A percentile compares a stretch with the other conserved stretches of the same genome.
phyloP scores from a whole-genome alignment of 1,140 invertebrate species.

The Aporrectodea caliginosa region DNA sequence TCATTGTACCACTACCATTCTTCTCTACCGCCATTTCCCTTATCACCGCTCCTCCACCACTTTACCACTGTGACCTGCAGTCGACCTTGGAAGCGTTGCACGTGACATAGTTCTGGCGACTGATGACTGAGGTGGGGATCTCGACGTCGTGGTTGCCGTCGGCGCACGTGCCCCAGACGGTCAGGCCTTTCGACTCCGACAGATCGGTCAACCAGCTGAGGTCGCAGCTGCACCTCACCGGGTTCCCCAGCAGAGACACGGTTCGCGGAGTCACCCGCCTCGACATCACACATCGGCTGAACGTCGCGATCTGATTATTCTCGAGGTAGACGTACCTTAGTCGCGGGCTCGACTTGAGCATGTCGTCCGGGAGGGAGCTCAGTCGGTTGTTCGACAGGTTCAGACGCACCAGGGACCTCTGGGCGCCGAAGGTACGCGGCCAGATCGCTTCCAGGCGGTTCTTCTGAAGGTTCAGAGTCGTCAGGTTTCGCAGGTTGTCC shows the following conservation, averaged over 20 bases:
- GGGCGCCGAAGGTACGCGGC: not conserved
- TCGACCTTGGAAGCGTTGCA: no score
- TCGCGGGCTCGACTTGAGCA: not conserved
- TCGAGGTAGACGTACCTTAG: not conserved
- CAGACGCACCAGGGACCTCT: not conserved
- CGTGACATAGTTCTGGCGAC: no score
- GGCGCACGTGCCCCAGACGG: constrained; percentile 1
- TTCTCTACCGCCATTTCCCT: no score
- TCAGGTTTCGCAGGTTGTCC: constrained; percentile 54
- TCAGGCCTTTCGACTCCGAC: not conserved
- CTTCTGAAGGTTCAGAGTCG: constrained; percentile 67
- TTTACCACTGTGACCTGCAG: no score
- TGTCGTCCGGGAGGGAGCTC: not conserved
- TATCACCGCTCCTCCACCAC: no score
- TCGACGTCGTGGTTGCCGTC: no score
- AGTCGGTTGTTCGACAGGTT: constrained; percentile 8
- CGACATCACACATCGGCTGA: not conserved
- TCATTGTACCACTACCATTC: no score
- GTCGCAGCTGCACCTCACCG: constrained; percentile 5
- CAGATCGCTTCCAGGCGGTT: constrained; percentile 61
- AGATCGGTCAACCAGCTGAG: constrained; percentile 16
- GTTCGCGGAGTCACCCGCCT: not conserved
- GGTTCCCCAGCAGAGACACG: constrained; percentile 2
- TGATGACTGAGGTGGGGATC: no score
- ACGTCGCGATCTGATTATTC: constrained; percentile 2